Evolutionary conservation across 2,113 vertebrate species (phyloP).

Genomic region (Jaculus jaculus): DNA sequence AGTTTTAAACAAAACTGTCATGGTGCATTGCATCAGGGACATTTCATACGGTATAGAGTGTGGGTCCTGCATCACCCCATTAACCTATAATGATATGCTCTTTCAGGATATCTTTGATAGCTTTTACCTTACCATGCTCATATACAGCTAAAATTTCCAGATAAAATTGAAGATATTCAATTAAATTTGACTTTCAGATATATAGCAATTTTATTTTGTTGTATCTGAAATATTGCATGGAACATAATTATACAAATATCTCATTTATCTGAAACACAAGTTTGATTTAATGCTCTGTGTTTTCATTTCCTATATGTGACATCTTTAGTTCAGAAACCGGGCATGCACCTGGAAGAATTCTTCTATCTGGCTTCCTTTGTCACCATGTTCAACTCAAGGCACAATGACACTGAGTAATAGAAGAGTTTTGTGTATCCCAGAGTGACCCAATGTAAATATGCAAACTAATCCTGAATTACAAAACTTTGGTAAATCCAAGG

Average conservation of each 20-base stretch:
- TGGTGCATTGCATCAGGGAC: too few relatives aligned
- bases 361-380: not conserved
- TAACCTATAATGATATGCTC: not conserved
- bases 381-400: not conserved
- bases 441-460: conserved; percentile 25
- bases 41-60: too few relatives aligned
- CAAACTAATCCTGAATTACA: conserved; percentile 47
- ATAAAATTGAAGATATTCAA: not conserved
- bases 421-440: conserved; percentile 36
- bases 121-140: not conserved
- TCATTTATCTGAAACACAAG: conserved; percentile 25
- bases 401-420: not conserved
- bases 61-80: not conserved
- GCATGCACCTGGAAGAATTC: not conserved
- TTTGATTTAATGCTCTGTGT: not conserved
- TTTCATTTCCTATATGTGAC: conserved; percentile 33
- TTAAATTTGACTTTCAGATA: conserved; percentile 3
- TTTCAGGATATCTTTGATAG: not conserved
- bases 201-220: not conserved
- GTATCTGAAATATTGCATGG: not conserved
- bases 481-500: conserved; percentile 26
- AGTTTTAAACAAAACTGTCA: too few relatives aligned
- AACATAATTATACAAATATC: not conserved
- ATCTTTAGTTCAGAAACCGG: not conserved
- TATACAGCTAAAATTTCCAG: not conserved